Percentiles rank a stretch among this genome's conserved stretches.
Conservation (phyloP, 2,888 invertebrate genomes). For the Drosophila imparisetae region DNA sequence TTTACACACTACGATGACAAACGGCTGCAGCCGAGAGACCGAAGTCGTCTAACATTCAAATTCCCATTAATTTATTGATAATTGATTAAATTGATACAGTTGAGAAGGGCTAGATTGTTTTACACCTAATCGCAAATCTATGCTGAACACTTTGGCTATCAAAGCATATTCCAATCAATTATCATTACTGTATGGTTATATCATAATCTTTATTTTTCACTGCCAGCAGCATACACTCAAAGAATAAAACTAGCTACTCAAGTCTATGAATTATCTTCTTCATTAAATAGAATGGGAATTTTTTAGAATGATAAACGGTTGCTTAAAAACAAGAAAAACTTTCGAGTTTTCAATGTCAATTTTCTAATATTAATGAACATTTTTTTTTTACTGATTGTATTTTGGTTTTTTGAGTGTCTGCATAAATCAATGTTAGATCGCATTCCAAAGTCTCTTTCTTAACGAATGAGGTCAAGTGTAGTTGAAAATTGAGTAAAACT, state of each 20-base stretch:
- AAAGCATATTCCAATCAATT: conserved; percentile 67
- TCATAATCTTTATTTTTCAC: background rate
- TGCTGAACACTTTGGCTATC: conserved; percentile 1
- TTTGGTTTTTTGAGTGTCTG: background rate
- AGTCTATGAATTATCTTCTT: background rate
- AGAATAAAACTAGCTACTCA: background rate
- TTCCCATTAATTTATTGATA: conserved; percentile 22
- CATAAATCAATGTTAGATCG: background rate
- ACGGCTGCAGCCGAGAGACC: background rate
- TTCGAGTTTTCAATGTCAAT: background rate
- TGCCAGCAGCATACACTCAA: background rate
- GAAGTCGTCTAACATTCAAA: conserved; percentile 21
- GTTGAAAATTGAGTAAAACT: background rate
- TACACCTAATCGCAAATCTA: background rate
- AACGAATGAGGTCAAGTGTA: background rate
- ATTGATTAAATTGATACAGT: background rate
- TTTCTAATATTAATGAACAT: background rate
- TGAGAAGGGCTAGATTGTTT: background rate
- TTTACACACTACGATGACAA: background rate
- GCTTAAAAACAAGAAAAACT: background rate
- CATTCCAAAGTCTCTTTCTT: background rate
- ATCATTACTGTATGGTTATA: conserved; percentile 15
- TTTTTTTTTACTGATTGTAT: background rate
- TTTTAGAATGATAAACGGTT: background rate
- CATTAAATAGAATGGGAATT: background rate